Conservation (phyloP, 2,797 vertebrate species). For the Champsocephalus esox region DNA sequence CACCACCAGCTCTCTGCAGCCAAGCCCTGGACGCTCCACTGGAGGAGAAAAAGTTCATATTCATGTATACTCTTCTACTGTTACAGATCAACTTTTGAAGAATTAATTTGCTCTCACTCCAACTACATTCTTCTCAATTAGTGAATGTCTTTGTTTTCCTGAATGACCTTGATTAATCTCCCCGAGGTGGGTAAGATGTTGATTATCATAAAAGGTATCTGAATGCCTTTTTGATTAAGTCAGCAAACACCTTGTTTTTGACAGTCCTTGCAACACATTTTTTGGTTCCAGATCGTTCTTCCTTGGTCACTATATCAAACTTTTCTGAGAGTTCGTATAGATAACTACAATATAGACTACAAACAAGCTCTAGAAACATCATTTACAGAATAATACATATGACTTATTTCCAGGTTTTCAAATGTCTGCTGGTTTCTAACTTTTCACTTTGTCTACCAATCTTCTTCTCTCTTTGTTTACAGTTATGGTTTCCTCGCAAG, state of each 20-base stretch:
- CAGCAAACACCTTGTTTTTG: not conserved
- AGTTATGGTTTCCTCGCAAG: conserved; percentile 28
- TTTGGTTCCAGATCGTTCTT: not conserved
- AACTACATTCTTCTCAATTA: not conserved
- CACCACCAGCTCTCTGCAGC: conserved; percentile 94
- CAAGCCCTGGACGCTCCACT: conserved; percentile 91
- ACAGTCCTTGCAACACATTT: not conserved
- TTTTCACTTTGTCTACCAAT: conserved; percentile 26
- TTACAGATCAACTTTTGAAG: not conserved
- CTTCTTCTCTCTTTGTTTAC: conserved; percentile 15
- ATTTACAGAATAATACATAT: conserved; percentile 10
- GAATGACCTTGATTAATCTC: not conserved
- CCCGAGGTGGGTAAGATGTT: not conserved
- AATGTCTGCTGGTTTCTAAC: conserved; percentile 1
- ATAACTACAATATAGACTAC: not conserved
- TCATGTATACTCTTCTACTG: not conserved
- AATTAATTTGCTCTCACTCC: not conserved
- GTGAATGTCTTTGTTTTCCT: not conserved
- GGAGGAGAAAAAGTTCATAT: conserved; percentile 16
- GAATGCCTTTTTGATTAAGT: not conserved
- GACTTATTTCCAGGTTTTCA: conserved; percentile 16
- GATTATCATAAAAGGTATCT: not conserved
- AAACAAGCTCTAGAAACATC: not conserved
- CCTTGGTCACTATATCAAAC: not conserved
- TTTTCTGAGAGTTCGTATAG: not conserved